Base-by-base conservation (phyloP, 2,888 invertebrate species). In the Thera britannica region DNA sequence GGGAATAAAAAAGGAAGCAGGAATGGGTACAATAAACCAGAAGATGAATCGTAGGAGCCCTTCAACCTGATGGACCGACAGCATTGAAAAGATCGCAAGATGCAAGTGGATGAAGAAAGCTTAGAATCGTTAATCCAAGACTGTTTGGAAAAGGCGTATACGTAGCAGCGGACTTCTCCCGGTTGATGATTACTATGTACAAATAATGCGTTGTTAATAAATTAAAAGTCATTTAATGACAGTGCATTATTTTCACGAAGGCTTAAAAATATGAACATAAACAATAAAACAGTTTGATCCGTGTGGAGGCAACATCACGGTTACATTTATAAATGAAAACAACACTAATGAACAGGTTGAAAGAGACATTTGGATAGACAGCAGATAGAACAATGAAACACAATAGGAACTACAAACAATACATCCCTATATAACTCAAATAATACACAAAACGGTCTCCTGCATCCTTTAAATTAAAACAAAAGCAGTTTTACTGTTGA, bases 301-400 rank as follows among this genome's bases (percentile, higher is more conserved):
- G 23, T 23, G 9, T 49, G 3, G 4, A 6, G 12, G 6, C 57
- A 2, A 46, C 44, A 46, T 44, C 3, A 38, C 6, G 6, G 23
- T 23, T 54, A 38, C 48, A 49, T 12, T 38, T 58, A 52, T 58
- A 54, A 68, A 59, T 63, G 9, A 49, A 49, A 58, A 61, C 65
- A 58, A 46, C 34, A 62, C 46, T 66, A 70, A 70, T 66, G 59
- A 66, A 66, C 60, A 38, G 62, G 54, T 58, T 58, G 55, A 63
- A 58, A 56, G 66, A 66, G 59, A 57, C 66, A 63, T 66, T 70
- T 63, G 38, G 59, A 70, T 70, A 55, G 69, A 60, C 66, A 63
- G 63, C 56, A 55, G 36, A 65, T 58, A 58, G 62, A 69, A 69
- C 69, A 69, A 67, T 67, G 67, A 58, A 67, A 67, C 62, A 67